phyloP scores from a whole-genome alignment of 2,113 vertebrate genomes.

The Clarias gariepinus region DNA sequence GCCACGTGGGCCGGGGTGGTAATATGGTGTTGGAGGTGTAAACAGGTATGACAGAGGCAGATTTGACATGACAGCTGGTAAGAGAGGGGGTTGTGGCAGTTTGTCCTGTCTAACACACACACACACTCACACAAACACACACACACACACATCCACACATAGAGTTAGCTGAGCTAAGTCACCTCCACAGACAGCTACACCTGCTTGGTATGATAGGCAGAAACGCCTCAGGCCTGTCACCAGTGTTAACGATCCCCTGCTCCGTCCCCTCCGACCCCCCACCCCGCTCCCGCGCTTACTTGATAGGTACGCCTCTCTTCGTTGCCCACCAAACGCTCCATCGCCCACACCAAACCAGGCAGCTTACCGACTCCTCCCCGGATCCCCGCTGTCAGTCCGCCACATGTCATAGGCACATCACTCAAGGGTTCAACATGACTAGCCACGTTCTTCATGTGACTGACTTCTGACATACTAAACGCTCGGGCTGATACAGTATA shows the following conservation, averaged over 20 bases:
- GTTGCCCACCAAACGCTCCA: slow-evolving; percentile 50
- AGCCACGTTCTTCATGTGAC: slow-evolving; percentile 25
- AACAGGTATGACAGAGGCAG: slow-evolving; percentile 62
- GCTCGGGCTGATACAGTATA: not conserved
- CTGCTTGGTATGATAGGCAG: slow-evolving; percentile 54
- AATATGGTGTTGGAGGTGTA: slow-evolving; percentile 57
- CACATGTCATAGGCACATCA: slow-evolving; percentile 28
- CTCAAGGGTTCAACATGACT: slow-evolving; percentile 40
- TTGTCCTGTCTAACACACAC: slow-evolving; percentile 14
- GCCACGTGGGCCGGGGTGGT: slow-evolving; percentile 31
- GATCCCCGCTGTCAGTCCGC: slow-evolving; percentile 39
- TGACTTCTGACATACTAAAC: not conserved
- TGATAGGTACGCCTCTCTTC: slow-evolving; percentile 54
- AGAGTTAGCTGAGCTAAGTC: slow-evolving; percentile 30
- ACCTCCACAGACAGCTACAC: slow-evolving; percentile 57
- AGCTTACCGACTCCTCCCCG: slow-evolving; percentile 57
- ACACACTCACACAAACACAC: slow-evolving; percentile 41
- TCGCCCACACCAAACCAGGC: slow-evolving; percentile 57
- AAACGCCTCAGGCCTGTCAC: slow-evolving; percentile 44
- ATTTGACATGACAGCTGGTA: slow-evolving; percentile 53
- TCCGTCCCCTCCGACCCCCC: not conserved
- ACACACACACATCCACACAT: slow-evolving; percentile 34
- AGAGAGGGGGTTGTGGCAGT: slow-evolving; percentile 27
- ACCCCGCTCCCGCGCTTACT: not conserved
- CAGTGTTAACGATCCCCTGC: slow-evolving; percentile 28